phyloP scores from a whole-genome alignment of 2,113 vertebrate species.

The Microtus richardsoni region DNA sequence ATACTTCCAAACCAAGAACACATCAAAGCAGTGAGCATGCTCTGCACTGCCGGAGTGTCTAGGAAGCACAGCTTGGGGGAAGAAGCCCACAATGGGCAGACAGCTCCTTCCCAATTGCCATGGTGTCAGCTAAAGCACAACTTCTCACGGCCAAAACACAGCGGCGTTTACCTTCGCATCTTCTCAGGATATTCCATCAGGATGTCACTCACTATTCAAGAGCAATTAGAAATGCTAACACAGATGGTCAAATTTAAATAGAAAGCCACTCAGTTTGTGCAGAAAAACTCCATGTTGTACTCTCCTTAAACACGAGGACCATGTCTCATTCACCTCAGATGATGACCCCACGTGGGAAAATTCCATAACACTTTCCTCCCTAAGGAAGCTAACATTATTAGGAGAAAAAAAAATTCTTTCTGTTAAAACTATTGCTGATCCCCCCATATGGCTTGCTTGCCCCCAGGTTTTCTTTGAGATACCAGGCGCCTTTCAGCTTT shows the following conservation, averaged over 20 bases:
- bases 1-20: slow-evolving; percentile 54
- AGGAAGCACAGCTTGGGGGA: neutral
- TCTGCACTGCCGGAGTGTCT: neutral
- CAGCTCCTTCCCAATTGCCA: neutral
- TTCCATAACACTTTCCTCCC: neutral
- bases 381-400: neutral
- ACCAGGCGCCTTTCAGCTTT: neutral
- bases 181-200: neutral
- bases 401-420: neutral
- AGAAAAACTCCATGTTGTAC: neutral
- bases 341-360: neutral
- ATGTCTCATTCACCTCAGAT: neutral
- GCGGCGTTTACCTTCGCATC: neutral
- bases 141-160: neutral
- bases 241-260: neutral
- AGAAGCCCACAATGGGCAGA: neutral
- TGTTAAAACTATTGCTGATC: neutral
- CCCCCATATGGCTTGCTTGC: neutral
- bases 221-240: neutral
- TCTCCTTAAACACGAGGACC: neutral
- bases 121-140: neutral
- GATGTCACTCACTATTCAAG: neutral
- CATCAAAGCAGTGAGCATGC: neutral
- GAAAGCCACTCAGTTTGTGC: neutral
- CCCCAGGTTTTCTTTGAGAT: neutral